Evolutionary conservation across 37 sponge, comb jelly and placozoan species (phyloP).

Genomic region (Geodia barretti): DNA sequence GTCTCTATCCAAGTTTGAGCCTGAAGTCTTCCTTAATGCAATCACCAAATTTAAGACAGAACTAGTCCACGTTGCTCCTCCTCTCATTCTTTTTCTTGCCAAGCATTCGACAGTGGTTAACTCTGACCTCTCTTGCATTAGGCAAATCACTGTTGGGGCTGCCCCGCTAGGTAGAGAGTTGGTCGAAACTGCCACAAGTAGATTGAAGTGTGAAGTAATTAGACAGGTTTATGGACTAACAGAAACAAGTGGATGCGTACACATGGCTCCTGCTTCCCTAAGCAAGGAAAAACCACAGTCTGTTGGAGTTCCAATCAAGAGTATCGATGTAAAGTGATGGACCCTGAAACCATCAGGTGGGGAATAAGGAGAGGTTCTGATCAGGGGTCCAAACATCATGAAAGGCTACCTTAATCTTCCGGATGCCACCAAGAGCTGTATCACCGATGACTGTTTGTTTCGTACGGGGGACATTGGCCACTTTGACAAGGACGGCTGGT

Average conservation of each 20-base stretch:
- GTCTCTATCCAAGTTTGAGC: constrained; percentile 74
- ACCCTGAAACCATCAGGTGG: constrained; percentile 45
- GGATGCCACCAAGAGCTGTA: constrained; percentile 50
- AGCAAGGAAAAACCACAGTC: constrained; percentile 43
- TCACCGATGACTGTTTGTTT: constrained; percentile 81
- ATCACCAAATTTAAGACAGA: constrained; percentile 46
- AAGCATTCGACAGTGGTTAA: constrained; percentile 76
- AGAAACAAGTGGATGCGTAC: constrained; percentile 75
- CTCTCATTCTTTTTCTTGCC: constrained; percentile 80
- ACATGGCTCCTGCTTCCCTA: constrained; percentile 20
- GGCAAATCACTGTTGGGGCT: constrained; percentile 66
- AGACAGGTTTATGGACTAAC: constrained; percentile 86
- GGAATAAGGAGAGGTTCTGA: constrained; percentile 70
- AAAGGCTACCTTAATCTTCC: constrained; percentile 87
- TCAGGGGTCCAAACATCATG: constrained; percentile 86
- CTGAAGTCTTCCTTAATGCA: constrained; percentile 61
- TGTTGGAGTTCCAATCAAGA: constrained; percentile 56
- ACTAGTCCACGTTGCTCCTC: constrained; percentile 69
- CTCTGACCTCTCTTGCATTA: constrained; percentile 73
- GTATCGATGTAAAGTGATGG: constrained; percentile 52
- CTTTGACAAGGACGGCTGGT: constrained; percentile 73
- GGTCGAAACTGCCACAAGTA: constrained; percentile 25
- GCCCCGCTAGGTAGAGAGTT: constrained; percentile 86
- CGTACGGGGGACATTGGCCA: constrained; percentile 86
- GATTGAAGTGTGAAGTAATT: constrained; percentile 29